Evolutionary conservation across 2,113 vertebrate species (phyloP), one percentile per base, ranked within the genome.

Genomic region (Alethe diademata): DNA sequence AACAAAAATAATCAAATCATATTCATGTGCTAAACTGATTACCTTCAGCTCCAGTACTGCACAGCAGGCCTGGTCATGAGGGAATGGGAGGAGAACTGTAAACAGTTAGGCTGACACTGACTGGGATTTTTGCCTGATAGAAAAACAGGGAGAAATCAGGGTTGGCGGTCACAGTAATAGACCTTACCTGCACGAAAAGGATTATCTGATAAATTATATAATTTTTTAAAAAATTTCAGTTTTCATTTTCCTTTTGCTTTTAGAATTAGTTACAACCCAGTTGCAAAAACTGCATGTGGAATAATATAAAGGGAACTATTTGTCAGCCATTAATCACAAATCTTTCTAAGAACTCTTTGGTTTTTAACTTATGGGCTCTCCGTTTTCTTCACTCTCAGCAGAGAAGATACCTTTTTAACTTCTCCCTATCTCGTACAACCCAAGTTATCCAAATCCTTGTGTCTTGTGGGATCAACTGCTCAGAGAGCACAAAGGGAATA

Each of bases 1-100:
- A 91, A 78, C 90, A 94, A 92, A 91, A 93, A 86, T 90, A 92
- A 96, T 96, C 70, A 86, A 86, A 93, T 93, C 57, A 91, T 86
- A 74, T 74, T 95, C 72, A 51, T 88, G 84, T 90, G 70, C 75
- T 94, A 92, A 95, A 95, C 88, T 92, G 74, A 94, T 95, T 95
- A 90, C 54, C 40, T 92, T 85, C 83, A 80, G 80, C 70, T 90
- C 43, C 42, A 86, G 53, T 48, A 88, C 35, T 88, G 64, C 82
- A 75, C 38, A 92, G 71, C 64, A 72, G 31, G 10, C 54, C 54
- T 61, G 40, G 58, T 82, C 43, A 35, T n/a, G 69, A 53, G 72
- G 83, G 86, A 88, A 48, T 10, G 9, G 78, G 42, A 81, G 58
- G 58, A 82, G 47, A 58, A 17, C 53, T 67, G 57, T 29, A 45